phyloP scores from a whole-genome alignment of 2,113 vertebrate genomes.

The Balaenoptera acutorostrata region DNA sequence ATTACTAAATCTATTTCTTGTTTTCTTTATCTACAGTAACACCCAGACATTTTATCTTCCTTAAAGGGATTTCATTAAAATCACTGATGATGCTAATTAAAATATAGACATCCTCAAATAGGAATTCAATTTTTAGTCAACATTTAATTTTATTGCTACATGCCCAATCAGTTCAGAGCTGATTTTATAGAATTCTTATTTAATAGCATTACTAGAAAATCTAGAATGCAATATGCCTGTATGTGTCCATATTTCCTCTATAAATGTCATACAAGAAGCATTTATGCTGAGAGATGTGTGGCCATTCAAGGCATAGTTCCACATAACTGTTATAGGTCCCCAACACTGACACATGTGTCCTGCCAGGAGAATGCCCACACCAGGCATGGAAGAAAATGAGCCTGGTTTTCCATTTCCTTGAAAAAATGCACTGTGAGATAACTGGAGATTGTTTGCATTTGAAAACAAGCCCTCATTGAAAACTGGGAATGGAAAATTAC shows the following conservation, averaged over 20 bases:
- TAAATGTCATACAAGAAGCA: background rate
- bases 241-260: background rate
- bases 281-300: constrained; percentile 46
- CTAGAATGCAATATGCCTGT: background rate
- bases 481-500: background rate
- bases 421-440: background rate
- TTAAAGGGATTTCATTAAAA: background rate
- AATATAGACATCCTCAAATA: background rate
- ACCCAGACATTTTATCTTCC: background rate
- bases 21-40: background rate
- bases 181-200: background rate
- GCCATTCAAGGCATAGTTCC: constrained; percentile 49
- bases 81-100: background rate
- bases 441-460: background rate
- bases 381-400: background rate
- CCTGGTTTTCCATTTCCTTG: background rate
- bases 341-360: background rate
- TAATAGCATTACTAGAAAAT: background rate
- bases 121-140: background rate
- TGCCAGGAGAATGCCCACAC: background rate
- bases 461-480: background rate
- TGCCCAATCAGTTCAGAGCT: background rate
- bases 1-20: background rate
- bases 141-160: background rate
- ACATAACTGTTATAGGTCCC: background rate